phyloP scores from a whole-genome alignment of 1,140 invertebrate species.

The Drosophila baimaii region DNA sequence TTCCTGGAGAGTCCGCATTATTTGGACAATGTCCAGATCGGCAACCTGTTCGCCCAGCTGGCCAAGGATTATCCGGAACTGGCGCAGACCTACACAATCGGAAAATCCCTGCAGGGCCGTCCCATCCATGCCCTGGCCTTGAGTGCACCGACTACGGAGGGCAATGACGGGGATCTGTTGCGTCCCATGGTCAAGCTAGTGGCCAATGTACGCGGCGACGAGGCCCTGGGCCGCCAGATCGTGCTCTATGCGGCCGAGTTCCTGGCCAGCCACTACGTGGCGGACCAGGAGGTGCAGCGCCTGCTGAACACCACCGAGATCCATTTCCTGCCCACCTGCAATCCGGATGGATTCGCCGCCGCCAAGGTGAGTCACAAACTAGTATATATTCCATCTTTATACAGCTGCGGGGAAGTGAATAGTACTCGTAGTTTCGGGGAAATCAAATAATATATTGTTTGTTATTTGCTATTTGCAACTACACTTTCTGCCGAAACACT shows the following conservation, averaged over 20 bases:
- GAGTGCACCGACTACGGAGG: constrained; percentile 42
- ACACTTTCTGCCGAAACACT: no score
- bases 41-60: constrained; percentile 58
- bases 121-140: constrained; percentile 89
- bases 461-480: no score
- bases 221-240: constrained; percentile 94
- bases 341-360: constrained; percentile 95
- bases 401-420: no score
- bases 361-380: constrained; percentile 87
- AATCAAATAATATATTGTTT: no score
- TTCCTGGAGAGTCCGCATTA: constrained; percentile 67
- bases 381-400: neutral
- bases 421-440: neutral
- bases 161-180: constrained; percentile 56
- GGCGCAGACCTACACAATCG: constrained; percentile 90
- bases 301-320: constrained; percentile 94
- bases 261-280: constrained; percentile 90
- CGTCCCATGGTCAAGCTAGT: constrained; percentile 97
- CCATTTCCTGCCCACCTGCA: constrained; percentile 95
- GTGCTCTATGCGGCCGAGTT: constrained; percentile 93
- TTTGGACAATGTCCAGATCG: constrained; percentile 67
- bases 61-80: constrained; percentile 85
- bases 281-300: constrained; percentile 87
- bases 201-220: constrained; percentile 99
- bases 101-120: constrained; percentile 90